Evolutionary conservation across 2,797 vertebrate genomes (phyloP), one percentile per base, ranked within the genome.

Genomic region (Ctenochaetus hawaiiensis): DNA sequence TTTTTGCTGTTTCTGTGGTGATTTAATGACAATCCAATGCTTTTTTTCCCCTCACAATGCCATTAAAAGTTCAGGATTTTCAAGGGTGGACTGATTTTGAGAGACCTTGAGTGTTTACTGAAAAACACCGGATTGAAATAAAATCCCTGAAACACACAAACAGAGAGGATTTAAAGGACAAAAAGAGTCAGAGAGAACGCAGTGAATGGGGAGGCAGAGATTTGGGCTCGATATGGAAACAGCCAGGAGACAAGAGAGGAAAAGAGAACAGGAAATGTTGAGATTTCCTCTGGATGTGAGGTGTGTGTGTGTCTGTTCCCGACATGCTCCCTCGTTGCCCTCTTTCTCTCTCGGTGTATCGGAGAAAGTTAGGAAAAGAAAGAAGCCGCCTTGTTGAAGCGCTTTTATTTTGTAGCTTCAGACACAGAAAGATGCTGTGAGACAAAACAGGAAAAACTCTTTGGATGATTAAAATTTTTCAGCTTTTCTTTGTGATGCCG

Each of bases 211-310:
- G 20, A 77, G 37, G 61, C 39, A 41, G n/a, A 75, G 81, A 83
- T 80, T 63, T 63, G 67, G 73, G 67, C 45, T 18, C 82, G 69
- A 84, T 39, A 79, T 34, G 62, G 78, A 76, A 67, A 74, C 67
- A 81, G 66, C 65, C 49, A 70, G 77, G 84, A 88, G 86, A 84
- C 75, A 72, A 72, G 65, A 82, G 88, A 90, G 90, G 90, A 90
- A 90, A 87, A 53, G 80, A 87, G 83, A 80, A 87, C 93, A 96
- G 95, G 95, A 96, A 95, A 91, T 93, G 91, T 87, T 73, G 90
- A 88, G 76, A 90, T 94, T 96, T 96, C 95, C 95, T 95, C 89
- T 95, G 87, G 88, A 90, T 84, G 87, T 87, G 87, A 92, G 91
- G 81, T 85, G 77, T 75, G 30, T 75, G 30, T 30, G 52, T 82